Conservation (phyloP, 1,140 invertebrate species). For the Linepithema humile region DNA sequence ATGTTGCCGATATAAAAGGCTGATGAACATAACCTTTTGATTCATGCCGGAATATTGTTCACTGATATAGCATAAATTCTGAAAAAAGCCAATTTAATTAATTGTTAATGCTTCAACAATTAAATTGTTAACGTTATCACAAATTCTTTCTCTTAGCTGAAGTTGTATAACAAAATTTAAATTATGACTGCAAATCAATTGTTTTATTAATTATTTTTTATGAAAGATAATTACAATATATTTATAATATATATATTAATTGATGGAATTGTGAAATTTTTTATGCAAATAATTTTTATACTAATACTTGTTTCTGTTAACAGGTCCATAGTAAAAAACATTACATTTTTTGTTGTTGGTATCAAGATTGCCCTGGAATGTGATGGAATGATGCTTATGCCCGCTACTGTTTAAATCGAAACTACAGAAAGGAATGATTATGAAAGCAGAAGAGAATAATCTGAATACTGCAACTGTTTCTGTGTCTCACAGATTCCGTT, state of each 20-base stretch:
- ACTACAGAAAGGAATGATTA: too few relatives aligned
- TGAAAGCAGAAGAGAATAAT: not conserved
- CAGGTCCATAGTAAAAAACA: conserved; percentile 89
- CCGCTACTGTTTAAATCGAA: conserved; percentile 58
- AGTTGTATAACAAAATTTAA: not conserved
- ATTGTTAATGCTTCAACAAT: not conserved
- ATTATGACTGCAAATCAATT: not conserved
- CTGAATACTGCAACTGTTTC: not conserved
- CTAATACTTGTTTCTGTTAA: conserved; percentile 67
- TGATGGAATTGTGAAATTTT: not conserved
- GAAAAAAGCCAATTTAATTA: not conserved
- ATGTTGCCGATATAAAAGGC: not conserved
- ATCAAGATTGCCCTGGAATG: conserved; percentile 89
- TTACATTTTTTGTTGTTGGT: conserved; percentile 88
- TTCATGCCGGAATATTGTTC: not conserved
- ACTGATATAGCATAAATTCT: not conserved
- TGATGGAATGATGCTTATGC: conserved; percentile 86
- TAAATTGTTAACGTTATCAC: not conserved
- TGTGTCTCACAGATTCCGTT: not conserved
- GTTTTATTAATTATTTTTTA: not conserved
- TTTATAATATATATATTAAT: not conserved
- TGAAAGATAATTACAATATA: not conserved
- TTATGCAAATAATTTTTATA: not conserved
- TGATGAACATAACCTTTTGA: conserved; percentile 8
- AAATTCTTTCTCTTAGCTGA: not conserved